Evolutionary conservation across 1,140 invertebrate genomes (phyloP), one percentile per base, ranked within the genome.

Genomic region (Leptinotarsa undecemlineata): DNA sequence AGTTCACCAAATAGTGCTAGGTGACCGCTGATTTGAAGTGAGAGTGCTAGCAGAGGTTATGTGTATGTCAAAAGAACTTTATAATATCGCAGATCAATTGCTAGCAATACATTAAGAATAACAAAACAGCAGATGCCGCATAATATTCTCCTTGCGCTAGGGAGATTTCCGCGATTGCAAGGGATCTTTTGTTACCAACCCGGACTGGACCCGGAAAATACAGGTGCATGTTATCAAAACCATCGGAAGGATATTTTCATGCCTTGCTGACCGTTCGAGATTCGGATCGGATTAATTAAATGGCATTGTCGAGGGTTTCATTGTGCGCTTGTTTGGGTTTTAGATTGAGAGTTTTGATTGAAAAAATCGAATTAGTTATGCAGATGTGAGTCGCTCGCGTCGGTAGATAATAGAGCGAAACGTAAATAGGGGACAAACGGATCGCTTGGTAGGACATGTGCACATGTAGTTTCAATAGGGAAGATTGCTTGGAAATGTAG

Each of bases 161-260:
- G 61, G 13, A n/a, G 57, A 23, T 47, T n/a, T 21, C 48, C 60
- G 20, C 13, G 23, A 60, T 61, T 8, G 62, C 72, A 13, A 68
- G 20, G 23, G 23, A 21, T 61, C 21, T 14, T 48, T 57, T 57
- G 51, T 57, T 57, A 14, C 51, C 51, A 42, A 48, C 11, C 8
- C n/a, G 33, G n/a, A 48, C 61, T 3, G 42, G 60, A 74, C 74
- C 74, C 74, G 75, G 77, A 78, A 77, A 74, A 48, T 77, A 78
- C 79, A 80, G 79, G 79, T 80, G 79, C 48, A 63, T 15, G 60
- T 57, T 57, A 57, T 57, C 51, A 57, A 57, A 57, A 57, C 51
- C 76, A 78, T 78, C 73, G 73, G 57, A 78, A 77, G 73, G 75
- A 80, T 73, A 80, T 80, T 77, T 80, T 80, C 63, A 78, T 77